These are phyloP conservation scores for Orbicella faveolata DNA, from an alignment of 64 coral and sea anemone species.

Conservation along the genomic window DNA sequence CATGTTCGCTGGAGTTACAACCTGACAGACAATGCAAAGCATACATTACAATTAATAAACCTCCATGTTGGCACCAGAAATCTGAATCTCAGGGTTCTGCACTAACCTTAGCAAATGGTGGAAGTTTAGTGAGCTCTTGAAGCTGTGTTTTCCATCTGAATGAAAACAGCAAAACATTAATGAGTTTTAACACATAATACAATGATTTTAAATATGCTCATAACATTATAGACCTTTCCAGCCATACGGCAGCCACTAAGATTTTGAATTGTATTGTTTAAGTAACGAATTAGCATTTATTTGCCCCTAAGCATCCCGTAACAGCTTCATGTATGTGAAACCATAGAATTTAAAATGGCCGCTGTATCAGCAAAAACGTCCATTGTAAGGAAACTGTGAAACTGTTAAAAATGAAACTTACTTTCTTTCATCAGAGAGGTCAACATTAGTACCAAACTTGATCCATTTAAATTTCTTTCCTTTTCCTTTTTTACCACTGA, in stretches of 20 bases:
- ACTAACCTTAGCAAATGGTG: conserved; percentile 89
- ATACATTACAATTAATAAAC: background rate
- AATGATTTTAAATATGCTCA: no score
- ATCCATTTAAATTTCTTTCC: conserved; percentile 87
- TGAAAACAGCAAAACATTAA: background rate
- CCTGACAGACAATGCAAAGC: conserved; percentile 33
- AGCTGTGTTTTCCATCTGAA: conserved; percentile 95
- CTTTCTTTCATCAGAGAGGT: conserved; percentile 99
- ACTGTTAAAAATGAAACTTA: conserved; percentile 25
- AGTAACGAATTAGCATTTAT: no score
- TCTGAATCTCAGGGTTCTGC: background rate
- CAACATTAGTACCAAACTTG: conserved; percentile 98
- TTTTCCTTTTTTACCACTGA: conserved; percentile 45
- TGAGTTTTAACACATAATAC: background rate
- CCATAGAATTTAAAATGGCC: no score
- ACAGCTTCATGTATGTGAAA: no score
- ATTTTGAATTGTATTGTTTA: no score
- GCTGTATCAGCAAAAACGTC: background rate
- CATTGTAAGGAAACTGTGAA: background rate
- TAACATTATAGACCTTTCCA: no score
- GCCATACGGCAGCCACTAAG: no score
- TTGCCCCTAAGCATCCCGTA: no score
- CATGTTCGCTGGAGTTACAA: conserved; percentile 85
- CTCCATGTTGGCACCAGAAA: background rate
- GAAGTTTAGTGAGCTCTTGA: conserved; percentile 94